Evolutionary conservation across 2,113 vertebrate genomes (phyloP).

Genomic region (Sinocyclocheilus rhinocerous): DNA sequence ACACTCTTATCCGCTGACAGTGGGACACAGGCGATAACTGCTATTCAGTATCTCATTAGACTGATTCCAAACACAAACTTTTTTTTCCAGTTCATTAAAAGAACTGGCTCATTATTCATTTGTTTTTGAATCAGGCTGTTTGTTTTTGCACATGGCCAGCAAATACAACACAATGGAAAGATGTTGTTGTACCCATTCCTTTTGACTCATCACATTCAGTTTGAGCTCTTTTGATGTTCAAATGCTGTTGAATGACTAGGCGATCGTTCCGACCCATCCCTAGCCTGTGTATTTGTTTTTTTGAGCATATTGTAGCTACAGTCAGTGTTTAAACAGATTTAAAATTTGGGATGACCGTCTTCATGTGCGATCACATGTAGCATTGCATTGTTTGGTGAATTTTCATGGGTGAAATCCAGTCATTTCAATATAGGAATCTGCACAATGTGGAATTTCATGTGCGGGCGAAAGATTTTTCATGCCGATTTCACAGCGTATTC

Average conservation of each 20-base stretch:
- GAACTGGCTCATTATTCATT: not conserved
- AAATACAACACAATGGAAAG: constrained; percentile 15
- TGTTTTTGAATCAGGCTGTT: not conserved
- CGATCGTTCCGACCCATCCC: constrained; percentile 5
- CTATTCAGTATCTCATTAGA: not conserved
- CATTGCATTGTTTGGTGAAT: not conserved
- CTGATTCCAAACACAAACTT: not conserved
- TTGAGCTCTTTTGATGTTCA: constrained; percentile 10
- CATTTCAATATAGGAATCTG: not conserved
- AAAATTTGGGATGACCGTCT: not conserved
- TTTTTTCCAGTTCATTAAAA: not conserved
- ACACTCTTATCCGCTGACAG: not conserved
- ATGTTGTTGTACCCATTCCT: constrained; percentile 1
- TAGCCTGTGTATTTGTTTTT: not conserved
- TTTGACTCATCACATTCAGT: constrained; percentile 7
- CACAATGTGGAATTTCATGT: not conserved
- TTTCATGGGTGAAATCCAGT: not conserved
- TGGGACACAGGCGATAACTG: not conserved
- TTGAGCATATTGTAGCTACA: not conserved
- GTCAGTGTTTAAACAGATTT: not conserved
- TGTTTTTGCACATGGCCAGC: not conserved
- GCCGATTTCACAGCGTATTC: not conserved
- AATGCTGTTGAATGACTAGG: not conserved
- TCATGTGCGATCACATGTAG: not conserved
- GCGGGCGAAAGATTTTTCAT: no score